These are phyloP conservation scores for Papilio glaucus DNA, from an alignment of 1,140 invertebrate genomes.

Conservation along the genomic window DNA sequence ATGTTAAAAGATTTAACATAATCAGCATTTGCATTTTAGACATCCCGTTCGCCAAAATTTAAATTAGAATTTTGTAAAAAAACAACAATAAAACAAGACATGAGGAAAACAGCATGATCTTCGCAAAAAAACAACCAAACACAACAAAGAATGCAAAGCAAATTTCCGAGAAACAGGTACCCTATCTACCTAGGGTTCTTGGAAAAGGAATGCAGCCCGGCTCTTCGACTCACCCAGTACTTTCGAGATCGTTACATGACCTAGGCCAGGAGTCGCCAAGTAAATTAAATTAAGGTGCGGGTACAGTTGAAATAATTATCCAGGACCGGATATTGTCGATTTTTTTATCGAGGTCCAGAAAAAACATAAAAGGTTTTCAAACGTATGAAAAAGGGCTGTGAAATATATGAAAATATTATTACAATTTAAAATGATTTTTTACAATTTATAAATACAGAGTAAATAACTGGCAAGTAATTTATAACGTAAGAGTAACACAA, in stretches of 20 bases:
- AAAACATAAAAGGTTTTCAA: too few relatives aligned
- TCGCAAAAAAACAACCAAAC: slow-evolving; percentile 10
- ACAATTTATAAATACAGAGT: too few relatives aligned
- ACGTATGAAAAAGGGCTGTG: too few relatives aligned
- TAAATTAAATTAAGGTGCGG: neutral
- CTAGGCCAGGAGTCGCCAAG: neutral
- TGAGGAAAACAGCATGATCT: slow-evolving; percentile 10
- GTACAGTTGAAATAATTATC: too few relatives aligned
- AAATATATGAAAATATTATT: too few relatives aligned
- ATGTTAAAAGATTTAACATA: neutral
- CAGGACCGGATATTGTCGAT: too few relatives aligned
- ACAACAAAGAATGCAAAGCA: slow-evolving; percentile 22
- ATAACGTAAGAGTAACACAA: too few relatives aligned
- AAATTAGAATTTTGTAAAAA: slow-evolving; percentile 8
- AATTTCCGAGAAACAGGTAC: slow-evolving; percentile 28
- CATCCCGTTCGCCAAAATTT: neutral
- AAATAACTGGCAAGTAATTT: too few relatives aligned
- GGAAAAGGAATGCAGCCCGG: slow-evolving; percentile 11
- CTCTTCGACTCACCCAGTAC: slow-evolving; percentile 11
- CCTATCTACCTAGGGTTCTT: slow-evolving; percentile 28
- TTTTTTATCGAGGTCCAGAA: too few relatives aligned
- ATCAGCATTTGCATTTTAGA: neutral
- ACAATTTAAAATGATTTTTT: too few relatives aligned
- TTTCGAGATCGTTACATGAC: neutral
- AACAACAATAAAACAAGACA: neutral